Percentiles rank a stretch among this genome's conserved stretches.
These are phyloP conservation scores for Endomychus coccineus DNA, from an alignment of 2,888 invertebrate species.

Conservation along the genomic window DNA sequence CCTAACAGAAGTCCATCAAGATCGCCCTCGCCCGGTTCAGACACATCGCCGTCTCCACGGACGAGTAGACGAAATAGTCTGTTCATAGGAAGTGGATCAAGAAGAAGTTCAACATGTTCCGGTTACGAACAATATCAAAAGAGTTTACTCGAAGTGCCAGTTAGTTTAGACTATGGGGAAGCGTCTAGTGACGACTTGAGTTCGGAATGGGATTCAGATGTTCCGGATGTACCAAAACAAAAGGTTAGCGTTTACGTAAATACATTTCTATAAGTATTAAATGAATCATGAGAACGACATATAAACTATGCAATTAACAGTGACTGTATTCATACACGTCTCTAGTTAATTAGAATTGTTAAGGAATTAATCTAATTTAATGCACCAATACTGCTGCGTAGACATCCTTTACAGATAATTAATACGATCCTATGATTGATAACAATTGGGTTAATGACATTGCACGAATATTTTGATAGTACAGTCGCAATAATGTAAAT, in stretches of 20 bases:
- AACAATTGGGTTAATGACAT: too few species aligned
- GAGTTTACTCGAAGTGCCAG: conserved; percentile 68
- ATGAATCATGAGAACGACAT: too few species aligned
- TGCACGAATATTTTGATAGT: too few species aligned
- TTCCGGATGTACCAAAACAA: conserved; percentile 46
- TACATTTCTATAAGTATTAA: too few species aligned
- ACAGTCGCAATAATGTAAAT: too few species aligned
- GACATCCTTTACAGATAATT: too few species aligned
- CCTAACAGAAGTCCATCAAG: conserved; percentile 28
- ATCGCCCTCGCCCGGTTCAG: conserved; percentile 31
- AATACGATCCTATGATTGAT: too few species aligned
- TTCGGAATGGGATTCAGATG: conserved; percentile 88
- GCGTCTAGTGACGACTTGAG: conserved; percentile 87
- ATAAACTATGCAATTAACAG: too few species aligned
- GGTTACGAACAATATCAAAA: conserved; percentile 75
- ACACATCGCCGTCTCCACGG: conserved; percentile 24
- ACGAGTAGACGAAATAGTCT: conserved; percentile 30
- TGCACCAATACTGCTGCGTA: too few species aligned
- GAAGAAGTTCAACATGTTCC: conserved; percentile 33
- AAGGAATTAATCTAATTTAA: too few species aligned
- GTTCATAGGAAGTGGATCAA: conserved; percentile 29
- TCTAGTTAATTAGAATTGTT: too few species aligned
- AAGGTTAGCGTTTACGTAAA: conserved; percentile 13
- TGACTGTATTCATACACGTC: too few species aligned
- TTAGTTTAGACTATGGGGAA: conserved; percentile 74